Conservation (phyloP, 2,113 vertebrate species). For the Oryzias celebensis region DNA sequence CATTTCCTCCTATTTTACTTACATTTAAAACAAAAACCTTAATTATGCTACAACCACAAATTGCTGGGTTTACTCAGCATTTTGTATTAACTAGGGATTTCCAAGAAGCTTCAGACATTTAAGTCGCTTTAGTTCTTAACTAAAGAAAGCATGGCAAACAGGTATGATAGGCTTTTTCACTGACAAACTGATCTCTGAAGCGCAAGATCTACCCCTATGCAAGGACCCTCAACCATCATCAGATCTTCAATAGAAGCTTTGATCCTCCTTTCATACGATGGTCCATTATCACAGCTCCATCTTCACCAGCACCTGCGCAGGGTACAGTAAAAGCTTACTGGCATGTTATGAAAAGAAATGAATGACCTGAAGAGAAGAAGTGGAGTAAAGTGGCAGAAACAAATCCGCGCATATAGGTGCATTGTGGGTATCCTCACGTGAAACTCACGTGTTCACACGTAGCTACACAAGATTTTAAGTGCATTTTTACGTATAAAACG, state of each 20-base stretch:
- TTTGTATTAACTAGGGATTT: constrained; percentile 51
- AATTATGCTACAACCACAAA: constrained; percentile 42
- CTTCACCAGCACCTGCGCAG: constrained; percentile 56
- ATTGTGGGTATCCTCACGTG: no score
- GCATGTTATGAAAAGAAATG: constrained; percentile 55
- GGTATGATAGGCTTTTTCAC: constrained; percentile 45
- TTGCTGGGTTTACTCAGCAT: constrained; percentile 45
- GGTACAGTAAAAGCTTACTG: constrained; percentile 32
- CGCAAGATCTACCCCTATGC: constrained; percentile 65
- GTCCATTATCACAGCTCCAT: constrained; percentile 45
- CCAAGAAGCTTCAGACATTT: constrained; percentile 51
- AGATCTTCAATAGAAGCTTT: constrained; percentile 57
- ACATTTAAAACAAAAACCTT: constrained; percentile 40
- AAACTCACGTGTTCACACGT: no score
- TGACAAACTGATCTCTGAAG: constrained; percentile 46
- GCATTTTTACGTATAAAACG: no score
- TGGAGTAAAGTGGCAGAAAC: no score
- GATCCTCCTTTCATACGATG: constrained; percentile 60
- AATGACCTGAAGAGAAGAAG: constrained; percentile 1
- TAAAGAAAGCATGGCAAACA: constrained; percentile 37
- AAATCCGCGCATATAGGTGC: no score
- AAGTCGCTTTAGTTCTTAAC: constrained; percentile 46
- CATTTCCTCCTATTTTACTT: constrained; percentile 30
- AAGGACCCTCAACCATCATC: constrained; percentile 54
- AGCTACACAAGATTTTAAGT: no score